phyloP scores from a whole-genome alignment of 2,113 vertebrate genomes.

The Patagioenas fasciata region DNA sequence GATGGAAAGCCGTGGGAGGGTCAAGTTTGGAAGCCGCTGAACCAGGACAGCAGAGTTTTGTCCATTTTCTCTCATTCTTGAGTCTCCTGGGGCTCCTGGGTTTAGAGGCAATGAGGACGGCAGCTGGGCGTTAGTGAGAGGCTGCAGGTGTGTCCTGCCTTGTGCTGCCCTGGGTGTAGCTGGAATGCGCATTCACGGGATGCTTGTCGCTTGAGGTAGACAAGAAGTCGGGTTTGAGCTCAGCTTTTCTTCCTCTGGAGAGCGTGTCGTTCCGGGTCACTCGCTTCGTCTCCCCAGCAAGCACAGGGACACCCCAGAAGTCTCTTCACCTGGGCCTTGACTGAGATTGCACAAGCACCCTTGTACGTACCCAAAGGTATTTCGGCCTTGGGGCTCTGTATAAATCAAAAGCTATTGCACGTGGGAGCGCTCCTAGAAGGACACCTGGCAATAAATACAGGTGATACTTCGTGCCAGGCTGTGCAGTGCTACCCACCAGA shows the following conservation, averaged over 20 bases:
- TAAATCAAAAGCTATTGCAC: not conserved
- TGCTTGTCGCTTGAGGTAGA: not conserved
- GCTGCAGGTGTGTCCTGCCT: not conserved
- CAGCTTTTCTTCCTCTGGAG: not conserved
- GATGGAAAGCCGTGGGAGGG: not conserved
- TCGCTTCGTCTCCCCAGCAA: accelerated
- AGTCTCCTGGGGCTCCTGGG: not conserved
- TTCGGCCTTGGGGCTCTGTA: not conserved
- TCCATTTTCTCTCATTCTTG: not conserved
- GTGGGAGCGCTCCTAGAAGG: too few relatives aligned
- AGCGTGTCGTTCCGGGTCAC: not conserved
- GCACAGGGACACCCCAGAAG: not conserved
- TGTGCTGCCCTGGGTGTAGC: not conserved
- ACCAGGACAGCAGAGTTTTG: accelerated
- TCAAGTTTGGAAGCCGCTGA: not conserved
- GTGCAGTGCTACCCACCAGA: not conserved
- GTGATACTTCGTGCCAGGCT: not conserved
- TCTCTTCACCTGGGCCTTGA: not conserved
- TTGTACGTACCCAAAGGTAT: not conserved
- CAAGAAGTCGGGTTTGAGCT: not conserved
- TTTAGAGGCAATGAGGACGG: not conserved
- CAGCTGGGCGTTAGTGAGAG: not conserved
- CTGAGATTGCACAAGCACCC: not conserved
- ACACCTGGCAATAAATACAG: not conserved
- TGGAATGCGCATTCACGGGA: not conserved